Conservation (phyloP, 2,113 vertebrate genomes). For the Daphoenositta chrysoptera region DNA sequence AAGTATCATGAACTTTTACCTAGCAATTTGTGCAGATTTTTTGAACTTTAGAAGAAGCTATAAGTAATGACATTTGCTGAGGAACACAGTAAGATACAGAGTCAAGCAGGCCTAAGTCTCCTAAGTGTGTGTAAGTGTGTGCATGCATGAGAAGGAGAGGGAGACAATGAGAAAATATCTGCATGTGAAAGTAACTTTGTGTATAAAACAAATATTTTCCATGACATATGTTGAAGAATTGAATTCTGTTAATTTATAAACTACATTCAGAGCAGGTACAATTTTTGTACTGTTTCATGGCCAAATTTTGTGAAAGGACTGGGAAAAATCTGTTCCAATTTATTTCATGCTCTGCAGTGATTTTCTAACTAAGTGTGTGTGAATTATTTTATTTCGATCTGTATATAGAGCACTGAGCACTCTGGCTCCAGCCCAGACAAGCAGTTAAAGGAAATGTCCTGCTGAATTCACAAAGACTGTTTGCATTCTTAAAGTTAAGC, state of each 20-base stretch:
- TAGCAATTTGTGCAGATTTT: background rate
- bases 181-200: constrained; percentile 23
- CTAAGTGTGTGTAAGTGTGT: rapidly evolving
- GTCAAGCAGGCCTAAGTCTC: background rate
- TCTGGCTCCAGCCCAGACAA: constrained; percentile 38
- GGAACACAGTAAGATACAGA: background rate
- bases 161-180: background rate
- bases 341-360: constrained; percentile 24
- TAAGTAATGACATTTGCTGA: background rate
- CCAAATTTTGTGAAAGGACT: background rate
- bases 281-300: background rate
- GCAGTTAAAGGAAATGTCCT: constrained; percentile 57
- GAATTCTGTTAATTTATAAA: constrained; percentile 38
- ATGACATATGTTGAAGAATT: constrained; percentile 3
- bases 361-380: constrained; percentile 21
- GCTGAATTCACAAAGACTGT: constrained; percentile 59
- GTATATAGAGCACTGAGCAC: background rate
- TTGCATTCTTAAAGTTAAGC: constrained; percentile 61
- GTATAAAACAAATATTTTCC: constrained; percentile 46
- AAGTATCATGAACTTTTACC: constrained; percentile 12
- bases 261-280: constrained; percentile 17
- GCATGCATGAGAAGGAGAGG: background rate
- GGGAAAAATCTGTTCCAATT: constrained; percentile 50
- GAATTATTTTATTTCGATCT: constrained; percentile 51
- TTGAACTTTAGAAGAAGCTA: background rate